Evolutionary conservation across 2,113 vertebrate species (phyloP).

Genomic region (Aleadryas rufinucha): DNA sequence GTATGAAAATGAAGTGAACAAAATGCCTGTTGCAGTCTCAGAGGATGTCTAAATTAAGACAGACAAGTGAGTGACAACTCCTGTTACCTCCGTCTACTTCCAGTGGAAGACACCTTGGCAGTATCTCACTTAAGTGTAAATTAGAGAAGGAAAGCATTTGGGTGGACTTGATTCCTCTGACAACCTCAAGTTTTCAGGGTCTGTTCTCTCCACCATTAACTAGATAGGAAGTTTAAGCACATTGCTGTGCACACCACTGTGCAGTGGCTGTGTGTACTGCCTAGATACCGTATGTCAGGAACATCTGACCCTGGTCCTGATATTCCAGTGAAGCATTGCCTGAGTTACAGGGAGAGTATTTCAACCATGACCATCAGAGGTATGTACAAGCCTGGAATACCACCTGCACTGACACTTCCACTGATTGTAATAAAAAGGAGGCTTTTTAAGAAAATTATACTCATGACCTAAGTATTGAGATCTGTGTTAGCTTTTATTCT

Average conservation of each 20-base stretch:
- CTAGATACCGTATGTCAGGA: accelerated
- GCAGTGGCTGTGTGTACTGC: background rate
- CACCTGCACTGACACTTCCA: background rate
- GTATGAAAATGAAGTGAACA: background rate
- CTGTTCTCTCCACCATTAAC: background rate
- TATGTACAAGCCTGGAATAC: background rate
- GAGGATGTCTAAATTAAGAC: background rate
- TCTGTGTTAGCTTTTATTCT: background rate
- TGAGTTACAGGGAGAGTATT: background rate
- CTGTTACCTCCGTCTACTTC: background rate
- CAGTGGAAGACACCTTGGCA: background rate
- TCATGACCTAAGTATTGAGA: background rate
- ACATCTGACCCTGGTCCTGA: background rate
- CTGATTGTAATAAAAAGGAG: background rate
- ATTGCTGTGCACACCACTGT: background rate
- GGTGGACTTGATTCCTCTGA: background rate
- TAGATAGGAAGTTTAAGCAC: background rate
- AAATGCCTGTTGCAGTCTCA: background rate
- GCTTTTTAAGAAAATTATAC: background rate
- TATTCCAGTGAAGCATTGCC: background rate
- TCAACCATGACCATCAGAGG: background rate
- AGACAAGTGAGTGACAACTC: background rate
- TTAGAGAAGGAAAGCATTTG: background rate
- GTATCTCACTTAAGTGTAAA: background rate
- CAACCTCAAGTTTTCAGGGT: background rate